Evolutionary conservation across 2,888 invertebrate species (phyloP), one percentile per base, ranked within the genome.

Genomic region (Leptinotarsa peninsularis): DNA sequence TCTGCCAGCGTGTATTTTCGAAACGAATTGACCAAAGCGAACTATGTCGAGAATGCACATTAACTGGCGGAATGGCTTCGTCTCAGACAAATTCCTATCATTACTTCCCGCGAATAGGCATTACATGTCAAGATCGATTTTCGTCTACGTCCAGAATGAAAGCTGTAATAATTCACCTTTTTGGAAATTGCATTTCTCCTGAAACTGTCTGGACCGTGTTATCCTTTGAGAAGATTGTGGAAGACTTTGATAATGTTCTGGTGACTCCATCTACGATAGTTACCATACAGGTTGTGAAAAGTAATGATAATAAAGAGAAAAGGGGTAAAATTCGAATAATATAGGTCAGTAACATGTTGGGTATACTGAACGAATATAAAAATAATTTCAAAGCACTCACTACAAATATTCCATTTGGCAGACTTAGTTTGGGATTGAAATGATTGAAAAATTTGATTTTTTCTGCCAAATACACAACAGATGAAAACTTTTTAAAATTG

Each of bases 91-190:
- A 63, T 43, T 63, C 5, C 63, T 5, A 63, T 63, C 63, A n/a
- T 63, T 21, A 63, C 15, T 43, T 63, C 63, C 21, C 58, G 18
- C 63, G 43, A 63, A 15, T n/a, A n/a, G 33, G 63, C 27, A n/a
- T 17, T 58, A n/a, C 63, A 27, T 63, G 43, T 43, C 63, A n/a
- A 63, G 63, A 63, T 63, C 63, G 63, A 63, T 63, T 27, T 27
- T 63, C 63, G 15, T 17, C 63, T 33, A 63, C 63, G 27, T 63
- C 63, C 63, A 63, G 13, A 43, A 63, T 33, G 43, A 7, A 5
- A 43, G 14, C 63, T 49, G 49, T 70, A 60, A 70, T 60, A 58
- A 49, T 58, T 58, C 17, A 21, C 50, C 58, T 14, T 43, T 56
- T 21, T 21, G 18, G 13, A 49, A 70, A 58, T 56, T 58, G 58